Base-by-base conservation (phyloP, 2,113 vertebrate genomes). In the Cacatua alba region DNA sequence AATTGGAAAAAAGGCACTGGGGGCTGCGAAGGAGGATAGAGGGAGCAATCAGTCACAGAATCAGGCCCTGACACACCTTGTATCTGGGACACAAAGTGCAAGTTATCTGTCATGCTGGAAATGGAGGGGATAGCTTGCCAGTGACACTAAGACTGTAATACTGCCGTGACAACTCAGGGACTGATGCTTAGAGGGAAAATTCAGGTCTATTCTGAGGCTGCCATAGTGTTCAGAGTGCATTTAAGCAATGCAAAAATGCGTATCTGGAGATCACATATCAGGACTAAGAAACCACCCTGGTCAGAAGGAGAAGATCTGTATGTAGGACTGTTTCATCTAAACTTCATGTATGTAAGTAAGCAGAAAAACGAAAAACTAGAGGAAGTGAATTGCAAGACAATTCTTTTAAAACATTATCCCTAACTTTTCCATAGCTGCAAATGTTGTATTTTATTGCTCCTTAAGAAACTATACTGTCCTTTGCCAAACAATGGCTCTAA, bases 21-120 rank as follows among this genome's bases (percentile, higher is more conserved):
- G 62, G 86, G 39, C 35, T 29, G 37, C 0, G 1, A 63, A n/a
- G 26, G 13, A 64, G 35, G n/a, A 60, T 10, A 63, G n/a, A 63
- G 13, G 20, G 31, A 82, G 28, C 10, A 48, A 33, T 1, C 1
- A 0, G 44, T 15, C 9, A 2, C 0, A 59, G 13, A 46, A 46
- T 33, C 0, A 1, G 51, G 29, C 25, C 6, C 21, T 9, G 12
- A 53, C 23, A 81, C 18, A 3, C 16, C 11, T 83, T 0, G 0
- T 20, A 14, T 26, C 3, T 24, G 41, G 37, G 35, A 49, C 6
- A 26, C 4, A 26, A 55, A 21, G 35, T 52, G n/a, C 28, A 57
- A 72, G 28, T 51, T 53, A 26, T 2, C 5, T 18, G 10, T 44
- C 31, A 23, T 7, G 4, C 13, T 65, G 74, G 69, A 48, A 70